A percentile compares a stretch with the other conserved stretches of the same genome.
Conservation (phyloP, 2,797 vertebrate species). For the Girardinus metallicus region DNA sequence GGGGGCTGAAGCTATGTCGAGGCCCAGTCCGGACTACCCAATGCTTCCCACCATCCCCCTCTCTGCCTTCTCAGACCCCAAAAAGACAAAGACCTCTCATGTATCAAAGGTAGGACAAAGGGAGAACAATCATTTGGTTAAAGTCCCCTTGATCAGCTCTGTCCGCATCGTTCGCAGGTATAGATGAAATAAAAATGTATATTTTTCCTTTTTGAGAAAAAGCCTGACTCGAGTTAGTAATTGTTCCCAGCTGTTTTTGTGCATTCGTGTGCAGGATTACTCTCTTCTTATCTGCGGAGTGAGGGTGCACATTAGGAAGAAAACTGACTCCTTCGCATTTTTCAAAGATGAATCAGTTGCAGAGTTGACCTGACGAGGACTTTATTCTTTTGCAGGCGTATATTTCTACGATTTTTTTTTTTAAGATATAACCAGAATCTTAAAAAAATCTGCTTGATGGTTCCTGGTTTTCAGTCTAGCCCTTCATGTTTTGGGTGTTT, state of each 20-base stretch:
- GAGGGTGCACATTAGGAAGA: slow-evolving; percentile 23
- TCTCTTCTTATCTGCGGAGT: slow-evolving; percentile 38
- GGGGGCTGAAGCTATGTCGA: slow-evolving; percentile 92
- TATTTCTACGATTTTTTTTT: background rate
- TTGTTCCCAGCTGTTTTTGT: slow-evolving; percentile 47
- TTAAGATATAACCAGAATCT: background rate
- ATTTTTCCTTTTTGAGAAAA: slow-evolving; percentile 23
- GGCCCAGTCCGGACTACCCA: slow-evolving; percentile 96
- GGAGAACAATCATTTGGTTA: background rate
- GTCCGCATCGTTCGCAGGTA: background rate
- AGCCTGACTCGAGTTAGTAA: slow-evolving; percentile 40
- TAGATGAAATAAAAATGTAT: slow-evolving; percentile 11
- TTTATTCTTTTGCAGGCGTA: background rate
- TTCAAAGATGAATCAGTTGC: slow-evolving; percentile 15
- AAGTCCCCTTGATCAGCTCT: background rate
- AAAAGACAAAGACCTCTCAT: slow-evolving; percentile 96
- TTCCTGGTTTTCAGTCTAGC: background rate
- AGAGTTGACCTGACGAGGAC: background rate
- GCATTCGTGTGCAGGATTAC: slow-evolving; percentile 37
- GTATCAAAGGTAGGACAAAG: slow-evolving; percentile 90
- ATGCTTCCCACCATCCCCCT: slow-evolving; percentile 98
- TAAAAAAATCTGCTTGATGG: background rate
- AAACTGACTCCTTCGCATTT: slow-evolving; percentile 33
- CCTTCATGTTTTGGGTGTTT: background rate
- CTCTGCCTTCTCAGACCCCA: slow-evolving; percentile 98